These are phyloP conservation scores for Protomyctophum bolini DNA, from an alignment of 2,113 vertebrate species.

Conservation along the genomic window DNA sequence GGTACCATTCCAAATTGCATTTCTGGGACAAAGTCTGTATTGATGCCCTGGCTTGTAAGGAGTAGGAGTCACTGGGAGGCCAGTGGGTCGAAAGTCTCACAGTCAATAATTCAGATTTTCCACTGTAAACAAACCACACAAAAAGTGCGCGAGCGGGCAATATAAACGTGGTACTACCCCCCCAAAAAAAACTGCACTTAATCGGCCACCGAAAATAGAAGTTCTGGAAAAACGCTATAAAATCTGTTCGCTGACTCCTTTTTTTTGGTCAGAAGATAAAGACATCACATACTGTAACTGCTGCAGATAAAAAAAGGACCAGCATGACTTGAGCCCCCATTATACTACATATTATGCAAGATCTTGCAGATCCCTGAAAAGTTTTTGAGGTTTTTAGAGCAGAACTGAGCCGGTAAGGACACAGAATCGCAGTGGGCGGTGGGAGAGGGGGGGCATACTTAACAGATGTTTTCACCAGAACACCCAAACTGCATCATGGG, in stretches of 20 bases:
- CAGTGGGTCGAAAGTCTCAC: conserved; percentile 49
- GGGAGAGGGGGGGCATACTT: conserved; percentile 36
- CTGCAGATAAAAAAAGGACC: conserved; percentile 24
- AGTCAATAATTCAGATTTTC: conserved; percentile 61
- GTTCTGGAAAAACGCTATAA: background rate
- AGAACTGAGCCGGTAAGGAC: conserved; percentile 42
- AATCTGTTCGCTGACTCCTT: background rate
- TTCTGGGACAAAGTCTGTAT: conserved; percentile 61
- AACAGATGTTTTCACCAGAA: conserved; percentile 69
- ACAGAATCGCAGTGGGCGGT: conserved; percentile 20
- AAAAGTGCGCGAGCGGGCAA: conserved; percentile 3
- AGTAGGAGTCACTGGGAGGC: conserved; percentile 59
- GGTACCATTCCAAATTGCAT: conserved; percentile 52
- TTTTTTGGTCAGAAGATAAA: background rate
- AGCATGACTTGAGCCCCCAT: background rate
- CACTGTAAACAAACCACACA: conserved; percentile 57
- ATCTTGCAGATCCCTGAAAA: conserved; percentile 38
- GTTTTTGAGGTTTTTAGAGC: conserved; percentile 53
- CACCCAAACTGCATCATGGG: conserved; percentile 57
- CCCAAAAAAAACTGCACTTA: conserved; percentile 23
- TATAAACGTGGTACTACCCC: conserved; percentile 10
- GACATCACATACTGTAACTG: conserved; percentile 11
- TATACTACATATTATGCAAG: conserved; percentile 47
- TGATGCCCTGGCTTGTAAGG: conserved; percentile 34
- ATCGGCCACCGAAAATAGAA: conserved; percentile 9